Evolutionary conservation across 2,797 vertebrate species (phyloP), one percentile per base, ranked within the genome.

Genomic region (Lepilemur septentrionalis): DNA sequence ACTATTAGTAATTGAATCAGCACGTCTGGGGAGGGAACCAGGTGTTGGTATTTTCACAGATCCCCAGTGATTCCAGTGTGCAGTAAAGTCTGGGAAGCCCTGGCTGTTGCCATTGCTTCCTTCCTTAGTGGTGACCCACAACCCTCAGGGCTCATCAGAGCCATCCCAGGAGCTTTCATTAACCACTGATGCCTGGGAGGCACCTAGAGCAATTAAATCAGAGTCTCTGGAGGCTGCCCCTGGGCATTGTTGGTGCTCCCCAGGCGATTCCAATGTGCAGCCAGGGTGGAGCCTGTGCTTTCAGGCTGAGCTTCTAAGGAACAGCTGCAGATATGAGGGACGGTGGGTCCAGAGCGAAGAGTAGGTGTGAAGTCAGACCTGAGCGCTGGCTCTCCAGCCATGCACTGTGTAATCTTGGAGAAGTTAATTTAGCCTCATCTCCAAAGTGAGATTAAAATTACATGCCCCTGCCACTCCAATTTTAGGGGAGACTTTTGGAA

Each of bases 131-230:
- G 17, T 55, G 22, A 8, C 17, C 22, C 72, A 85, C 63, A n/a
- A 25, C 32, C 22, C 30, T 7, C 35, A 22, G 2, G 61, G 32
- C 46, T 72, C 86, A 61, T 52, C 83, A 93, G 82, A 86, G 85
- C 84, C 72, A 80, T 32, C 93, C 72, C 14, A 73, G 67, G 70
- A 78, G 20, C 7, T 25, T 87, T 86, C 35, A 79, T 14, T 22
- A 82, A 9, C 61, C 30, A 22, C 35, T 15, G 28, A 25, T 89
- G 41, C 18, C 48, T 28, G 15, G 72, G 43, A 14, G 52, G 61
- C 30, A 14, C 75, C 41, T 46, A 67, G 59, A 61, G 46, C 91
- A 94, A 94, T 95, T 95, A 96, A 65, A 81, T 65, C 65, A 65
- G 81, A 67, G 22, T 89, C 82, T 76, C 63, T 76, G 79, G 83